These are phyloP conservation scores for Dynastes maya DNA, from an alignment of 2,888 invertebrate genomes.

Conservation along the genomic window DNA sequence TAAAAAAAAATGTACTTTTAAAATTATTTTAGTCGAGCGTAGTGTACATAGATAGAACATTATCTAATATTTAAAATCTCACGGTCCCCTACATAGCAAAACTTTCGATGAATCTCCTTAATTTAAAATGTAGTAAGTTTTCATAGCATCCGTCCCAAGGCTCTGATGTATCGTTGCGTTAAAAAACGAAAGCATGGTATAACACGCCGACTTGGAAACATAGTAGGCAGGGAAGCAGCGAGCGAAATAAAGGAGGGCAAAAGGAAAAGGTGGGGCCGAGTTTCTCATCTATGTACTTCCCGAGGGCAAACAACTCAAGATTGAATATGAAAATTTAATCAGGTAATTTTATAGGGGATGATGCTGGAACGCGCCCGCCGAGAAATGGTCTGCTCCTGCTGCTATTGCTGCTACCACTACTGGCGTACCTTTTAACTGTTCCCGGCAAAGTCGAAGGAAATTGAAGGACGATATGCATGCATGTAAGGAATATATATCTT, in stretches of 20 bases:
- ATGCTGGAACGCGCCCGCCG: slow-evolving; percentile 66
- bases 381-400: slow-evolving; percentile 61
- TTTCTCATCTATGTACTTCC: slow-evolving; percentile 67
- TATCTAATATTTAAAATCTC: no score
- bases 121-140: no score
- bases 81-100: no score
- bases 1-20: no score
- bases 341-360: slow-evolving; percentile 79
- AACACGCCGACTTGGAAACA: neutral
- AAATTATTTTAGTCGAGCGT: no score
- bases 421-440: slow-evolving; percentile 36
- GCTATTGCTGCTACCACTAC: neutral
- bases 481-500: no score
- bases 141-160: no score
- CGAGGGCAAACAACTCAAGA: slow-evolving; percentile 80
- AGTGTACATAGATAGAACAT: no score
- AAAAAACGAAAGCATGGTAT: slow-evolving; percentile 1
- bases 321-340: slow-evolving; percentile 88
- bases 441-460: neutral
- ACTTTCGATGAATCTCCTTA: no score
- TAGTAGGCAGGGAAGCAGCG: neutral
- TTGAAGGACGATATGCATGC: no score
- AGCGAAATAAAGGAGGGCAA: slow-evolving; percentile 26
- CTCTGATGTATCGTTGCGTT: neutral
- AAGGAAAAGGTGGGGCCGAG: slow-evolving; percentile 56